Base-by-base conservation (phyloP, 2,797 vertebrate species). In the Simalia tracyae region DNA sequence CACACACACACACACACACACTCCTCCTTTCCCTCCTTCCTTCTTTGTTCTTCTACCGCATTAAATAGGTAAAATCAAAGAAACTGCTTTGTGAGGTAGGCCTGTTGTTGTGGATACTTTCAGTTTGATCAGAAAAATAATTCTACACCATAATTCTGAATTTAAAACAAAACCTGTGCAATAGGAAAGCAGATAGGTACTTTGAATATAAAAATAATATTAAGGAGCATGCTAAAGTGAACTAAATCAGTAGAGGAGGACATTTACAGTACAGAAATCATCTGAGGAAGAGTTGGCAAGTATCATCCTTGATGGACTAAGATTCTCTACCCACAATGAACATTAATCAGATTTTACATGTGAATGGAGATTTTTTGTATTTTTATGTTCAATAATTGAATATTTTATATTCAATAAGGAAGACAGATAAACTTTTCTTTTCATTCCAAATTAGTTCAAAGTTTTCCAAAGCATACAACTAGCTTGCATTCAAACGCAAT, bases 11-110 rank as follows among this genome's bases (percentile, higher is more conserved):
- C 63, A 11, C 28, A 14, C 28, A 66, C 11, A 66, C 28, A 63
- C 10, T 54, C 50, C 50, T 54, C 50, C 50, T 50, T 50, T 50
- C 50, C 50, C 50, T 50, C 50, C 63, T 11, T 26, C 26, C 72
- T 19, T 3, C 7, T 17, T 42, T 17, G 15, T 15, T 72, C 31
- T 17, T 9, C 68, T 36, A 72, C 31, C 68, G 24, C 22, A 89
- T 84, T 0, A 89, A 92, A 92, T 68, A 66, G 28, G 12, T 76
- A 17, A 92, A 89, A 86, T 85, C 26, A 68, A 89, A 60, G 19
- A 31, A 5, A 15, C 12, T 60, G 6, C 2, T 46, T 81, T 81
- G 19, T 57, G 56, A 59, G 31, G n/a, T 57, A 57, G 17, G 5
- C 28, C n/a, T 24, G 5, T 59, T 81, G 24, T 28, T 87, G 31